Percentiles rank a stretch among this genome's conserved stretches.
phyloP scores from a whole-genome alignment of 2,113 vertebrate species.

The Prietella phreatophila region DNA sequence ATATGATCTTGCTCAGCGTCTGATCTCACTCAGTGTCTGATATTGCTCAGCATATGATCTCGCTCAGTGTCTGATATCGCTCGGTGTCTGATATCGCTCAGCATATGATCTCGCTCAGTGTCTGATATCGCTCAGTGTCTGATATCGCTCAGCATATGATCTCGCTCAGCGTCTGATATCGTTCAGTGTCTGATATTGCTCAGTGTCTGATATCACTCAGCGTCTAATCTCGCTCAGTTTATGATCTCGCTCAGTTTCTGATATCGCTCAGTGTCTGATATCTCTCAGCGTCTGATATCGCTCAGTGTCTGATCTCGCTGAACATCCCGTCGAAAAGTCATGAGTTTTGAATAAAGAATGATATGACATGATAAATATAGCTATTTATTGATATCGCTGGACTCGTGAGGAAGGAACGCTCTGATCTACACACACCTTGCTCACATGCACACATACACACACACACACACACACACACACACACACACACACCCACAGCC shows the following conservation, averaged over 20 bases:
- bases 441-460: no score
- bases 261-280: no score
- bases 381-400: constrained; percentile 48
- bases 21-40: no score
- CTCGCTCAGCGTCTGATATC: not conserved
- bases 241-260: no score
- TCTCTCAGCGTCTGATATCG: no score
- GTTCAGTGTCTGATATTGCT: no score
- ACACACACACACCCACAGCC: constrained; percentile 14
- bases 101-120: no score
- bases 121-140: no score
- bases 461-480: constrained; percentile 12
- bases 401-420: constrained; percentile 2
- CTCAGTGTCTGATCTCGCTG: not conserved
- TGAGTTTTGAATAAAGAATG: not conserved
- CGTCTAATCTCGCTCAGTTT: not conserved
- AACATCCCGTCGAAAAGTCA: not conserved
- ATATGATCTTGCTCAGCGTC: no score
- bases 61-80: not conserved
- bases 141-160: not conserved
- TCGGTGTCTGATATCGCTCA: no score
- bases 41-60: no score
- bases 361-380: not conserved
- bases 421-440: constrained; percentile 41
- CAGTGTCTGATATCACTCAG: no score